Conservation (phyloP, 2,797 vertebrate genomes). For the Phrynocephalus forsythii region DNA sequence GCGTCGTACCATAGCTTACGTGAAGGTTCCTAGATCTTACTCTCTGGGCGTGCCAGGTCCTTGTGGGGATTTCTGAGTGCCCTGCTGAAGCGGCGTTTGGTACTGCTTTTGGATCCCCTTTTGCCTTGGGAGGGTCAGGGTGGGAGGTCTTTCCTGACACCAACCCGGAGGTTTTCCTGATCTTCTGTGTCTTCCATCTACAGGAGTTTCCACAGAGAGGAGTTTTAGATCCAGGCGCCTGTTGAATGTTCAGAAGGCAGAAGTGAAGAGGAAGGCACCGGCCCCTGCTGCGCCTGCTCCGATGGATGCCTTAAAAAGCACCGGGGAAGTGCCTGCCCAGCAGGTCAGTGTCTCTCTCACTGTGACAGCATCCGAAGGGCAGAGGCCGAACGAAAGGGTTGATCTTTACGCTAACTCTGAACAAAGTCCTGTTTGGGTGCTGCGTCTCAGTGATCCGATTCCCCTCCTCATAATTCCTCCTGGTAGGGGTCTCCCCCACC, state of each 20-base stretch:
- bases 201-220: constrained; percentile 80
- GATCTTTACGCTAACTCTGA: neutral
- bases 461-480: no score
- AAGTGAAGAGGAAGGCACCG: constrained; percentile 64
- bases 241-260: constrained; percentile 60
- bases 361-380: neutral
- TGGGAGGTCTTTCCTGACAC: neutral
- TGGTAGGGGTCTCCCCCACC: no score
- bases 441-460: neutral
- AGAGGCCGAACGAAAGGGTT: no score
- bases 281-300: constrained; percentile 49
- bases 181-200: constrained; percentile 39
- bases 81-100: neutral
- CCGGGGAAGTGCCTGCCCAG: constrained; percentile 56
- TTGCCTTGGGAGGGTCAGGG: neutral
- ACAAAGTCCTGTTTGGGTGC: no score
- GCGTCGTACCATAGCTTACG: constrained; percentile 13
- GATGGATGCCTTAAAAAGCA: constrained; percentile 62
- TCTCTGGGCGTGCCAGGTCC: neutral
- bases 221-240: constrained; percentile 69
- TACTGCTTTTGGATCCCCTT: neutral
- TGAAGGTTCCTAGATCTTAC: neutral
- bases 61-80: neutral
- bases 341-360: constrained; percentile 66
- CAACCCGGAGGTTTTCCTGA: neutral